phyloP scores from a whole-genome alignment of 2,113 vertebrate genomes.

The Pagrus major region DNA sequence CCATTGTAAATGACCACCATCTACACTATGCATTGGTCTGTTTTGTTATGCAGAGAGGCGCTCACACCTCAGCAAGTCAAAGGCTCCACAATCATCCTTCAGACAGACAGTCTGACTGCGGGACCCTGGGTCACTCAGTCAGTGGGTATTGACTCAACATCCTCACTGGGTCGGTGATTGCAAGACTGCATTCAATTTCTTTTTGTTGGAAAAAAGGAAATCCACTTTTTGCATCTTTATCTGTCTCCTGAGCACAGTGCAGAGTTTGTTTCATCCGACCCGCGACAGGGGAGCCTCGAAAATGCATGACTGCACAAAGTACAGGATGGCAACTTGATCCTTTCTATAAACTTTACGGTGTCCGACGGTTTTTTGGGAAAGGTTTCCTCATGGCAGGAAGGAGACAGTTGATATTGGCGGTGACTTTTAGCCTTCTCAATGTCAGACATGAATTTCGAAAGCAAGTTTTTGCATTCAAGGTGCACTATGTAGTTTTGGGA shows the following conservation, averaged over 20 bases:
- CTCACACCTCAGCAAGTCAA: slow-evolving; percentile 74
- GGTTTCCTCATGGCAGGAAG: slow-evolving; percentile 20
- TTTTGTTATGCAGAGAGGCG: slow-evolving; percentile 77
- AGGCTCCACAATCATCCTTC: slow-evolving; percentile 44
- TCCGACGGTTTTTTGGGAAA: slow-evolving; percentile 22
- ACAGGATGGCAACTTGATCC: slow-evolving; percentile 51
- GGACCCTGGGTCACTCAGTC: slow-evolving; percentile 9
- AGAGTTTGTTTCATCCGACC: slow-evolving; percentile 5
- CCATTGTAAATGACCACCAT: slow-evolving; percentile 62
- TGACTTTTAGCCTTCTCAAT: slow-evolving; percentile 14
- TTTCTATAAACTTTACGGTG: slow-evolving; percentile 43
- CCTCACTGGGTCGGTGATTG: not conserved
- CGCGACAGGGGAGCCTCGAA: not conserved
- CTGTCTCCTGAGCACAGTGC: not conserved
- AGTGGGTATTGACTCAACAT: slow-evolving; percentile 2
- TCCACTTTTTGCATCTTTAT: slow-evolving; percentile 25
- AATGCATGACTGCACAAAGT: slow-evolving; percentile 15
- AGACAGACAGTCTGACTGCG: slow-evolving; percentile 63
- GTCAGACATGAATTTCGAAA: not conserved
- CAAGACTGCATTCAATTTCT: not conserved
- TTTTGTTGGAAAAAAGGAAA: slow-evolving; percentile 1
- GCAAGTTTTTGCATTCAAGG: not conserved
- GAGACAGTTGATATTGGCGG: slow-evolving; percentile 26
- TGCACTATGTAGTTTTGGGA: too few relatives aligned
- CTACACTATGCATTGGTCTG: slow-evolving; percentile 42